These are phyloP conservation scores for Trissolcus japonicus DNA, from an alignment of 2,888 invertebrate species.

Conservation along the genomic window DNA sequence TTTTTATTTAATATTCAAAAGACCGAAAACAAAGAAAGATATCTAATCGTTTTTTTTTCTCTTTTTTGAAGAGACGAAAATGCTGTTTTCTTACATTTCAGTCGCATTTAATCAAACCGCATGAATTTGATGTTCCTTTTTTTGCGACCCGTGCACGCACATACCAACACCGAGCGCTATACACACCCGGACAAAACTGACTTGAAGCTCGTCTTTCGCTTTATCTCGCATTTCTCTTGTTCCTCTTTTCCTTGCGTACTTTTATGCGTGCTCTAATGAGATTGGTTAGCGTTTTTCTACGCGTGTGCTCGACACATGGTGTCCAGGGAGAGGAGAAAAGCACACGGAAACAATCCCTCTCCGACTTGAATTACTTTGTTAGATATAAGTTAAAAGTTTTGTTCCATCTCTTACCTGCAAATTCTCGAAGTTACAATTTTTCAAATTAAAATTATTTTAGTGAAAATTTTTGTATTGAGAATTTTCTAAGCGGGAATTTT, in stretches of 20 bases:
- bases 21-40: too few species aligned
- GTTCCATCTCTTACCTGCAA: conserved; percentile 37
- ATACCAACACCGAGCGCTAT: background rate
- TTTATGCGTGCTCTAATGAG: conserved; percentile 45
- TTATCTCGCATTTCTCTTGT: conserved; percentile 20
- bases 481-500: too few species aligned
- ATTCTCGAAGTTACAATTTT: conserved; percentile 9
- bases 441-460: too few species aligned
- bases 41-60: too few species aligned
- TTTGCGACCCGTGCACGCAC: background rate
- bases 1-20: too few species aligned
- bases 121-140: too few species aligned
- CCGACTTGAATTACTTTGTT: conserved; percentile 42
- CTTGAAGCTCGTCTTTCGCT: conserved; percentile 28
- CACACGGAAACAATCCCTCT: conserved; percentile 25
- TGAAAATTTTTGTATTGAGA: too few species aligned
- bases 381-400: conserved; percentile 26
- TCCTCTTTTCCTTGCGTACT: conserved; percentile 35
- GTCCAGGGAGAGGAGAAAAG: conserved; percentile 28
- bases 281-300: conserved; percentile 41
- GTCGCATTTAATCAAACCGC: too few species aligned
- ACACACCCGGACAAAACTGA: conserved; percentile 13
- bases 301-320: conserved; percentile 42
- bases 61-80: too few species aligned
- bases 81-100: background rate